A percentile compares a stretch with the other conserved stretches of the same genome.
Evolutionary conservation across 2,797 vertebrate genomes (phyloP).

Genomic region (Spea hammondii): DNA sequence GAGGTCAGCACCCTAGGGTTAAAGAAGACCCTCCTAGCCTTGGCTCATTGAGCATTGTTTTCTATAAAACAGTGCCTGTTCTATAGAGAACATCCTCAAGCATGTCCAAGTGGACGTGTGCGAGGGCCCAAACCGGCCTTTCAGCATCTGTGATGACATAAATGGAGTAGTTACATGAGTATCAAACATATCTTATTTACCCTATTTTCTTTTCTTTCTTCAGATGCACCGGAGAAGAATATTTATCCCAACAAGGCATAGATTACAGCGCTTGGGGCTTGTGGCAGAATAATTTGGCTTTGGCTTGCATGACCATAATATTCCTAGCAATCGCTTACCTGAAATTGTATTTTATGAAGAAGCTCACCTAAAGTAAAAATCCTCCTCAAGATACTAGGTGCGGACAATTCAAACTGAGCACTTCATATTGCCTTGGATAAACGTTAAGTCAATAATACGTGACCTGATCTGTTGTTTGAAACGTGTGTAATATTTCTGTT

Average conservation of each 20-base stretch:
- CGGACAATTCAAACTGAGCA: background rate
- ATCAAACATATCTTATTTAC: background rate
- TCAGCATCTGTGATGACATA: no score
- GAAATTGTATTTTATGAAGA: slow-evolving; percentile 82
- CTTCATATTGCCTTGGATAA: background rate
- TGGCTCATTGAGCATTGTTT: no score
- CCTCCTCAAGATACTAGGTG: background rate
- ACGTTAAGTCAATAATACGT: background rate
- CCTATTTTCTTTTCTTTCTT: background rate
- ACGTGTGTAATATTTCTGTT: background rate
- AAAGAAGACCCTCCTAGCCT: no score
- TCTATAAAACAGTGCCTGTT: no score
- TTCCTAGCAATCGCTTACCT: slow-evolving; percentile 82
- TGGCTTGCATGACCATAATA: slow-evolving; percentile 73
- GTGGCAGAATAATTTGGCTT: slow-evolving; percentile 85
- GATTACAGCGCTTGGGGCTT: slow-evolving; percentile 77
- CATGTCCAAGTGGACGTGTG: no score
- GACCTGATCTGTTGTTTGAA: background rate
- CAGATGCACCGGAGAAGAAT: slow-evolving; percentile 82
- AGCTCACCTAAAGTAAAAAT: slow-evolving; percentile 72
- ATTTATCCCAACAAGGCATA: slow-evolving; percentile 77
- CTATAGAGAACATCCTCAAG: no score
- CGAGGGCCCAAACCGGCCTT: no score
- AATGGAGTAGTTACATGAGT: no score
- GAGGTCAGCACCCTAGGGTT: no score